phyloP scores from a whole-genome alignment of 1,140 invertebrate genomes.

The Ceratosolen solmsi region DNA sequence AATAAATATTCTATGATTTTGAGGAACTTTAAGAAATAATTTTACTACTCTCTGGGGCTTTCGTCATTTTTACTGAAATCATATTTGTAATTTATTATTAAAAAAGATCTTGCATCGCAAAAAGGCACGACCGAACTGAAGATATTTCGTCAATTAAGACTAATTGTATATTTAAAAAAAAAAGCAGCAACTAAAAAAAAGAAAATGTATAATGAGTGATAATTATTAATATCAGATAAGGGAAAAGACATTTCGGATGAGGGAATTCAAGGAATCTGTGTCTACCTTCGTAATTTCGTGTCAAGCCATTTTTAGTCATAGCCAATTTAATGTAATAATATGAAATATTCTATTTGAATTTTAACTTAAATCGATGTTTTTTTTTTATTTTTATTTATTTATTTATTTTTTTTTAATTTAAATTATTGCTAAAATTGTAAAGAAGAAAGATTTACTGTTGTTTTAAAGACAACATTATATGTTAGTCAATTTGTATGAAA shows the following conservation, averaged over 20 bases:
- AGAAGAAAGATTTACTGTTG: too few relatives aligned
- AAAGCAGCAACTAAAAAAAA: too few relatives aligned
- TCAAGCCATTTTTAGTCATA: neutral
- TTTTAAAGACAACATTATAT: neutral
- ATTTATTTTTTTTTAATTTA: too few relatives aligned
- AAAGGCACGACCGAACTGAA: conserved; percentile 15
- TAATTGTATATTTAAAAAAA: neutral
- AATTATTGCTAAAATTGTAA: too few relatives aligned
- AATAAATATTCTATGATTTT: neutral
- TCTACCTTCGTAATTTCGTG: neutral
- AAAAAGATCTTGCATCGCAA: conserved; percentile 16
- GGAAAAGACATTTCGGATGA: neutral
- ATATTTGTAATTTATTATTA: neutral
- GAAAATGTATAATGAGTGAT: conserved; percentile 9
- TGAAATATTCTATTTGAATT: neutral
- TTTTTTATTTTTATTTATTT: too few relatives aligned
- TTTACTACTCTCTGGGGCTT: neutral
- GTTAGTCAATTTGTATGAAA: neutral
- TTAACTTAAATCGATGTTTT: neutral
- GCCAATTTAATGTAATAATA: neutral
- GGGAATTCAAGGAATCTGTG: neutral
- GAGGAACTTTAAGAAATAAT: neutral
- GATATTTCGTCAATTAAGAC: conserved; percentile 10
- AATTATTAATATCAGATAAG: conserved; percentile 25
- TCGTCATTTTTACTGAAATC: neutral